A percentile compares a stretch with the other conserved stretches of the same genome.
Evolutionary conservation across 2,113 vertebrate genomes (phyloP).

Genomic region (Boleophthalmus pectinirostris): DNA sequence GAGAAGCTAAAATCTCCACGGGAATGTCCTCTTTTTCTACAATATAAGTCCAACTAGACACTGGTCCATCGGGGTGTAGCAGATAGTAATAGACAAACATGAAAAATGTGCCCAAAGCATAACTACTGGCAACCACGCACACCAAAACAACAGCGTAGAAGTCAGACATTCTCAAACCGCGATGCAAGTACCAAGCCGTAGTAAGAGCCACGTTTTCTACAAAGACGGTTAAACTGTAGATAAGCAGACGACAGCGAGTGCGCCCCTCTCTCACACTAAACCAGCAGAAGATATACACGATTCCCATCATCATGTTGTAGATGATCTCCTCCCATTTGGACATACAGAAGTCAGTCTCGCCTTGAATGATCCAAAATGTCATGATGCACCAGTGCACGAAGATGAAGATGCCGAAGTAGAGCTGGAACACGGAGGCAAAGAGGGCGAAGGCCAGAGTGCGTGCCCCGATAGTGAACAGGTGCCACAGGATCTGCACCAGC

Average conservation of each 20-base stretch:
- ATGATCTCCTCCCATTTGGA: constrained; percentile 99
- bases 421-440: constrained; percentile 94
- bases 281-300: constrained; percentile 99
- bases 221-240: constrained; percentile 90
- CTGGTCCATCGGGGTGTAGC: constrained; percentile 91
- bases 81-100: constrained; percentile 99
- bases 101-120: constrained; percentile 95
- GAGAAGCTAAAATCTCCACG: constrained; percentile 62
- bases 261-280: constrained; percentile 97
- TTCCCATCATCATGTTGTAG: constrained; percentile 99
- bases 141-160: constrained; percentile 89
- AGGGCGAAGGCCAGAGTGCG: constrained; percentile 93
- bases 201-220: constrained; percentile 90
- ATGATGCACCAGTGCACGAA: constrained; percentile 98
- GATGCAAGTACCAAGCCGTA: constrained; percentile 89
- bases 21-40: constrained; percentile 76
- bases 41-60: constrained; percentile 80
- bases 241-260: constrained; percentile 90
- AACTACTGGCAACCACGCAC: constrained; percentile 93
- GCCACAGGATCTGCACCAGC: constrained; percentile 91
- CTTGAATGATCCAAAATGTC: constrained; percentile 99
- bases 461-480: constrained; percentile 94
- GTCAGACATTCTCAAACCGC: constrained; percentile 78
- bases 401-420: constrained; percentile 97
- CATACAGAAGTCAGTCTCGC: constrained; percentile 99